Conservation (phyloP, 2,797 vertebrate genomes). For the Pipistrellus pipistrellus region DNA sequence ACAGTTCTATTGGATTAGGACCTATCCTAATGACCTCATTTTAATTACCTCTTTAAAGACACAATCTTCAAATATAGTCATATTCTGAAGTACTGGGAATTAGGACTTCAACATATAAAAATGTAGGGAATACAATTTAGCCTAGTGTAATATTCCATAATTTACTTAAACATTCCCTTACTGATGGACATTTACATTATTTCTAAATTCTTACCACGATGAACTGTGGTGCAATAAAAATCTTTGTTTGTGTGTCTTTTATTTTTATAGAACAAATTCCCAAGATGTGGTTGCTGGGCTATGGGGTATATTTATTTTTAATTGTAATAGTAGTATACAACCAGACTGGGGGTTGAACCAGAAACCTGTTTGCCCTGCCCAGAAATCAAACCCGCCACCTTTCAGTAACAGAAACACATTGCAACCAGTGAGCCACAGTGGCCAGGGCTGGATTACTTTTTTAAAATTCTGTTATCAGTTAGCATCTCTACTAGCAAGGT, state of each 20-base stretch:
- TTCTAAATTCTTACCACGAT: neutral
- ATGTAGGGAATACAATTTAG: neutral
- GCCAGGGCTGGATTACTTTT: neutral
- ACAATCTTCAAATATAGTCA: neutral
- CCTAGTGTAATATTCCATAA: neutral
- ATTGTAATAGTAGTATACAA: neutral
- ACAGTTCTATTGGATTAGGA: neutral
- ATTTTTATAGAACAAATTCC: slow-evolving; percentile 31
- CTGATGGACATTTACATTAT: neutral
- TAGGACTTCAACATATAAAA: neutral
- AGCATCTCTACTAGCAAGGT: neutral
- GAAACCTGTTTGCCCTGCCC: neutral
- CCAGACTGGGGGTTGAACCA: neutral
- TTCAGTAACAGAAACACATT: neutral
- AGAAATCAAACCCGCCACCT: neutral
- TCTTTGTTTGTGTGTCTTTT: slow-evolving; percentile 14
- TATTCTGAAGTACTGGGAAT: neutral
- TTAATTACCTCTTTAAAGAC: neutral
- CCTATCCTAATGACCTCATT: neutral
- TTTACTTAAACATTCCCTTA: neutral
- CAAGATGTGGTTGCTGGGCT: neutral
- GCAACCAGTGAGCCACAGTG: neutral
- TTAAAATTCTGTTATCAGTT: neutral
- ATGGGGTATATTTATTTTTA: neutral
- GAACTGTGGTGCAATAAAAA: neutral